Base-by-base conservation (phyloP, 2,888 invertebrate species). In the Lumbricus terrestris region DNA sequence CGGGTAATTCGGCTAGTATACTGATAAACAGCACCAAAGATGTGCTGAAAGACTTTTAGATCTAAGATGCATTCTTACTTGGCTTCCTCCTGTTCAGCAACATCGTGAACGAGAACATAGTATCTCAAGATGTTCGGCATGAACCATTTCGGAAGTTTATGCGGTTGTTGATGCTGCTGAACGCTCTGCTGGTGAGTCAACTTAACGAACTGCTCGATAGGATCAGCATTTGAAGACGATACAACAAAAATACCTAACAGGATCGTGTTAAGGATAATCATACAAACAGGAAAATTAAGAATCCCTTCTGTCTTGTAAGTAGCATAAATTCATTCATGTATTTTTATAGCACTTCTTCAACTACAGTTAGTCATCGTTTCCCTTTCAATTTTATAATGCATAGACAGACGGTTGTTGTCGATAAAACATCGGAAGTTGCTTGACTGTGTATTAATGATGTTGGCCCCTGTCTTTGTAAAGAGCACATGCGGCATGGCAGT, bases 51-150 rank as follows among this genome's bases (percentile, higher is more conserved):
- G 69, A 69, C n/a, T 37, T n/a, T n/a, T 85, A 34, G 34, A 85
- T n/a, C n/a, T 85, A 4, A 1, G 85, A 34, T 18, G 33, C 38
- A 35, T 29, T 89, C 40, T 95, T 96, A 98, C 97, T 96, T 97
- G 91, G 96, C 96, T 93, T 96, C 96, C 93, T 97, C 96, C 88
- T 96, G 96, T 90, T 94, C 94, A 29, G 93, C 92, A 89, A 96
- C 96, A 95, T 98, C 99, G 95, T 98, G 98, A 90, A 99, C 94
- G 89, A 99, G 96, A 89, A 99, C 96, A 95, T 98, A 98, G 95
- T 97, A 97, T 94, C 94, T 93, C 90, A 98, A 96, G 40, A 97
- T 96, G 94, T 97, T 97, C 47, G 96, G 96, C 92, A 96, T 95
- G 93, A 96, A 95, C 96, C 96, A 96, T 91, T 94, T 94, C 2